phyloP scores from a whole-genome alignment of 2,888 invertebrate genomes.

The Drosophila yooni region DNA sequence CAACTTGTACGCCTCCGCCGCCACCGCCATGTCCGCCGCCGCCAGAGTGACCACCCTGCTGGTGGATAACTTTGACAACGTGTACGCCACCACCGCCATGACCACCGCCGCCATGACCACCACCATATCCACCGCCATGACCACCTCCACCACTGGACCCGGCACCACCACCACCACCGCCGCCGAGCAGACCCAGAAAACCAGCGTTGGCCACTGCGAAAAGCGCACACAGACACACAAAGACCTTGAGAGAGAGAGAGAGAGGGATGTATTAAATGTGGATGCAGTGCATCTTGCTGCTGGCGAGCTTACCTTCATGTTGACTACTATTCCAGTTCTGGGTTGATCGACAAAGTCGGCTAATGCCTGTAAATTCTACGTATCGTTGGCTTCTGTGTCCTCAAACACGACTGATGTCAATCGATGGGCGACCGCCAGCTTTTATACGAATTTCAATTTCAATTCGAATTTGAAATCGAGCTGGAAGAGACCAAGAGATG shows the following conservation, averaged over 20 bases:
- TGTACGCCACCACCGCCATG: conserved; percentile 31
- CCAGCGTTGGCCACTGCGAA: conserved; percentile 79
- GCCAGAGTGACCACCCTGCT: conserved; percentile 38
- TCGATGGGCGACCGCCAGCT: conserved; percentile 42
- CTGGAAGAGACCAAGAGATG: neutral
- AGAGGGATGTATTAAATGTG: neutral
- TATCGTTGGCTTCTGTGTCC: conserved; percentile 21
- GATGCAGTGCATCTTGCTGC: conserved; percentile 1
- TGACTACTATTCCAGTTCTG: conserved; percentile 56
- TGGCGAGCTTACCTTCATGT: conserved; percentile 70
- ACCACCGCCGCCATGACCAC: conserved; percentile 47
- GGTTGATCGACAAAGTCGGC: conserved; percentile 39
- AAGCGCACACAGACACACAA: conserved; percentile 74
- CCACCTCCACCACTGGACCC: conserved; percentile 49
- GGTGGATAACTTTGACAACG: conserved; percentile 6
- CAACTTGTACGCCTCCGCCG: conserved; percentile 19
- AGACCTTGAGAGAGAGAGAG: conserved; percentile 57
- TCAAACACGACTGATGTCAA: conserved; percentile 70
- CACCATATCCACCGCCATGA: conserved; percentile 36
- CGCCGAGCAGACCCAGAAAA: conserved; percentile 66
- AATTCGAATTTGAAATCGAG: neutral
- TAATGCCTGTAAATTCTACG: conserved; percentile 38
- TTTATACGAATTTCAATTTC: conserved; percentile 66
- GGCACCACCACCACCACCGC: conserved; percentile 53
- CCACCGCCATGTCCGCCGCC: conserved; percentile 47